phyloP scores from a whole-genome alignment of 1,140 invertebrate species.

The Cataglyphis hispanica region DNA sequence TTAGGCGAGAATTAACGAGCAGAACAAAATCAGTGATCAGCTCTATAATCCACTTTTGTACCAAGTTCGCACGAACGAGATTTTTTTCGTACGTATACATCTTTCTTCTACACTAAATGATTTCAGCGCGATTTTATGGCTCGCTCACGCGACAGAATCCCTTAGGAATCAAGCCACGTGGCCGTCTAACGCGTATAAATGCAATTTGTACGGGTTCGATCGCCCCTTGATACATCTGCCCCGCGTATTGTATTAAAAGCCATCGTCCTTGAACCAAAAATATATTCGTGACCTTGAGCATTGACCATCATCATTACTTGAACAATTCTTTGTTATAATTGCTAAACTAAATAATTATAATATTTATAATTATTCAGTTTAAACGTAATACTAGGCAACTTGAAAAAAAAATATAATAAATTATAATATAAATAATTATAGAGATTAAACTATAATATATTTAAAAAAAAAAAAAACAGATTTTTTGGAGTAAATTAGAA shows the following conservation, averaged over 20 bases:
- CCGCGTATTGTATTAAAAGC: constrained; percentile 6
- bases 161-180: constrained; percentile 68
- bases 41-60: constrained; percentile 47
- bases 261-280: background rate
- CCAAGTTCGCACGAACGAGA: constrained; percentile 57
- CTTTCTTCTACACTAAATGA: constrained; percentile 54
- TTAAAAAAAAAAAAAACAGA: background rate
- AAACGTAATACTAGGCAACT: background rate
- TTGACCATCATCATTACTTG: background rate
- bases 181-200: constrained; percentile 61
- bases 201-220: constrained; percentile 63
- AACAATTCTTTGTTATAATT: background rate
- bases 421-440: background rate
- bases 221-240: constrained; percentile 26
- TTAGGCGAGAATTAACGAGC: constrained; percentile 64
- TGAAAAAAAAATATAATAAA: background rate
- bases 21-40: constrained; percentile 57
- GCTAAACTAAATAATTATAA: no score
- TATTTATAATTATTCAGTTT: background rate
- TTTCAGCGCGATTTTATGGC: constrained; percentile 59
- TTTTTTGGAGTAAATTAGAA: background rate
- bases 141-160: constrained; percentile 28
- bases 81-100: constrained; percentile 10
- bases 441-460: background rate
- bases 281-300: background rate